These are phyloP conservation scores for Oscheius sp. DNA, from an alignment of 2,888 invertebrate genomes.

Conservation along the genomic window DNA sequence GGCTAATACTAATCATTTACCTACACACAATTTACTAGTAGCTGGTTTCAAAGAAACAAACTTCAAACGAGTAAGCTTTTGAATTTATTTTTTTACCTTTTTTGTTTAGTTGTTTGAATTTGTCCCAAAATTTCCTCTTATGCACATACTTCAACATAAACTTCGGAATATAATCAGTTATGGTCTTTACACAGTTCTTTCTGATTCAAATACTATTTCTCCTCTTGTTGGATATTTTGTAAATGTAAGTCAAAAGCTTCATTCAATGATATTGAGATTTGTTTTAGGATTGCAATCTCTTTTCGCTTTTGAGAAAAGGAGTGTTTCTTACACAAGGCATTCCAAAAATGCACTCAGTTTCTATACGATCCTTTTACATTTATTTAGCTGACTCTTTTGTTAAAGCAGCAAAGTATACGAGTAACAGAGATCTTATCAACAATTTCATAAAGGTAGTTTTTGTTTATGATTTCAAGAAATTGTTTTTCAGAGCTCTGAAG, in stretches of 20 bases:
- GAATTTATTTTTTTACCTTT: background rate
- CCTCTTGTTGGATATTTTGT: constrained; percentile 47
- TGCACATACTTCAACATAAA: constrained; percentile 48
- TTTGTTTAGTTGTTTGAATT: constrained; percentile 47
- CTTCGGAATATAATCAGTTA: constrained; percentile 51
- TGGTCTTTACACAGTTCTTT: constrained; percentile 41
- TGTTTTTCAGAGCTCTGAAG: background rate
- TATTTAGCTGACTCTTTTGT: constrained; percentile 36
- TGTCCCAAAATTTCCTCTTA: constrained; percentile 38
- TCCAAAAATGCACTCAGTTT: constrained; percentile 4
- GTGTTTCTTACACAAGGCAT: background rate
- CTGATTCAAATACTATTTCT: constrained; percentile 31
- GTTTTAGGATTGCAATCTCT: constrained; percentile 27
- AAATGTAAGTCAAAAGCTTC: constrained; percentile 31
- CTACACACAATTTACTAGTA: constrained; percentile 48
- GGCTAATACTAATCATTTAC: constrained; percentile 50
- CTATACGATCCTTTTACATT: constrained; percentile 41
- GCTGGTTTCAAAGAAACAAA: constrained; percentile 40
- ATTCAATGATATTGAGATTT: too few species aligned
- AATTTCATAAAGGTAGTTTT: constrained; percentile 5
- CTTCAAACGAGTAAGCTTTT: constrained; percentile 37
- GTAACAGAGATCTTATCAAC: background rate
- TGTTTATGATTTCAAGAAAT: background rate
- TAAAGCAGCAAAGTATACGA: constrained; percentile 16
- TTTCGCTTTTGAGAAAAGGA: background rate